Base-by-base conservation (phyloP, 2,888 invertebrate species). In the Pherbina coryleti region DNA sequence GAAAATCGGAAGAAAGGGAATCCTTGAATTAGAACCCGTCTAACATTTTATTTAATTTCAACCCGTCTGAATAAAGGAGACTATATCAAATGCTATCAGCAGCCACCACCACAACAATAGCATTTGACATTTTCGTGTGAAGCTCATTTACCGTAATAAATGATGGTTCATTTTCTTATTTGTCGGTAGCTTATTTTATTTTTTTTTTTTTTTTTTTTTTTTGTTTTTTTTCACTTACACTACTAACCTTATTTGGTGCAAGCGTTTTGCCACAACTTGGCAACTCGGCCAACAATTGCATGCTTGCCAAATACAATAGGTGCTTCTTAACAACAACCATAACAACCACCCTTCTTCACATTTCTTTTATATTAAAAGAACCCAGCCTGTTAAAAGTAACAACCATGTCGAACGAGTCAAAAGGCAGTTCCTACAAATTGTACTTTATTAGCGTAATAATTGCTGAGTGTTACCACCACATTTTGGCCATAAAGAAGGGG, bases 71-170 rank as follows among this genome's bases (percentile, higher is more conserved):
- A 44, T 44, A 11, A 44, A 44, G 44, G 2, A 44, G 44, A 44
- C 44, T 44, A 3, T 44, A 14, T 44, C 14, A 14, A 44, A 44
- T 44, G 14, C 44, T 44, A 44, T 14, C 44, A 11, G 11, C 44
- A 44, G 1, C 22, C 11, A n/a, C 57, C 9, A 60, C 25, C 22
- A 60, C 25, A 11, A 25, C 3, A 51, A 51, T 9, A 51, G 37
- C 17, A 53, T 70, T 70, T 70, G 53, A 67, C 44, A 67, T 67
- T 64, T 67, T 67, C 37, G 67, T 67, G 67, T 67, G 22, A 44
- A 37, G 44, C 67, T 67, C 67, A 67, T 67, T 67, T 67, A 37
- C 22, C 11, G 22, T 67, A 9, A 67, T 67, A 34, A 67, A 67
- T 67, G 67, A 37, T 37, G 28, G 60, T 60, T 28, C 44, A 44